Evolutionary conservation across 2,797 vertebrate genomes (phyloP).

Genomic region (Cynodonichthys magdalenae): DNA sequence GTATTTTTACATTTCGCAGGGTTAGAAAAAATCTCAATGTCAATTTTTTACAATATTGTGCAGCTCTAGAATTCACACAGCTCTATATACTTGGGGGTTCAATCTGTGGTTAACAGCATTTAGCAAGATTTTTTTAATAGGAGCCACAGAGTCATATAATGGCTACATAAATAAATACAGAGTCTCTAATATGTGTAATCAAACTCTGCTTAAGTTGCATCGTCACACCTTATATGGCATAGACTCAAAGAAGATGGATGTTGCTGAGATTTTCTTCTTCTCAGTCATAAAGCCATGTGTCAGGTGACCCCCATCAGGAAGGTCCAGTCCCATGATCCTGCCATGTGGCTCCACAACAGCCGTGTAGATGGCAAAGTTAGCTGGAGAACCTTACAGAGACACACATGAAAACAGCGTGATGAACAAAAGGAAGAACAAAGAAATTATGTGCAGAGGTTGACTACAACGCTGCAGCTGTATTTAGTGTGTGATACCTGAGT

Average conservation of each 20-base stretch:
- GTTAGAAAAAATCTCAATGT: too few species aligned
- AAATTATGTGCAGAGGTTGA: neutral
- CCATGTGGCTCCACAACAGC: constrained; percentile 95
- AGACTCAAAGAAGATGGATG: constrained; percentile 98
- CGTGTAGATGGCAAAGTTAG: constrained; percentile 94
- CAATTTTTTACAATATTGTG: too few species aligned
- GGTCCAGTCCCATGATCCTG: constrained; percentile 97
- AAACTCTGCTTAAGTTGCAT: neutral
- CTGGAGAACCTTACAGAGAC: constrained; percentile 87
- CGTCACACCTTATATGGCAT: constrained; percentile 96
- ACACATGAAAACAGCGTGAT: neutral
- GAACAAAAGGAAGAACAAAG: neutral
- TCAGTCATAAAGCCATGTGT: constrained; percentile 99
- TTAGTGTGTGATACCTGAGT: constrained; percentile 85
- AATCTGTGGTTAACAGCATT: neutral
- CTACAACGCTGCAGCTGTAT: neutral
- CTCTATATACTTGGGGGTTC: too few species aligned
- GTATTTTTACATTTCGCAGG: too few species aligned
- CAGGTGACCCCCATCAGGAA: constrained; percentile 95
- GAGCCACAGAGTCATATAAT: neutral
- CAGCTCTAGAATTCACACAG: too few species aligned
- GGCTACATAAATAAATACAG: neutral
- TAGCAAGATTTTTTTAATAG: neutral
- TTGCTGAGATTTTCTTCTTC: constrained; percentile 97
- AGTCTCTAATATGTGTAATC: too few species aligned